Evolutionary conservation across 2,113 vertebrate genomes (phyloP).

Genomic region (Lophotis ruficrista): DNA sequence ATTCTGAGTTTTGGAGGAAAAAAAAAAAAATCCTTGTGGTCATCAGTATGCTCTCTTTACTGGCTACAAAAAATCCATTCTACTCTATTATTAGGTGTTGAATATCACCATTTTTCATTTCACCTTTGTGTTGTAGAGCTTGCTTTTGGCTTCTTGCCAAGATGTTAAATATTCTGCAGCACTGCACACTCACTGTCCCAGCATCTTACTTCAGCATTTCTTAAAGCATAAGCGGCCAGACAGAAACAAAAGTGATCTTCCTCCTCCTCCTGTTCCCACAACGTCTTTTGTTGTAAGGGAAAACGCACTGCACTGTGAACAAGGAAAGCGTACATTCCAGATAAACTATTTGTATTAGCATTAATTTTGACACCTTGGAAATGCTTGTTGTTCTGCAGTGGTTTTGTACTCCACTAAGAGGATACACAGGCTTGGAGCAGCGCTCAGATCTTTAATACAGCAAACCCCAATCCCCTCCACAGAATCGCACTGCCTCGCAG

Average conservation of each 20-base stretch:
- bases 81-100: not conserved
- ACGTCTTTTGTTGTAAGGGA: not conserved
- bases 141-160: not conserved
- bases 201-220: not conserved
- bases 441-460: not conserved
- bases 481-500: not conserved
- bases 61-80: not conserved
- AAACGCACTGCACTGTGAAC: not conserved
- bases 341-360: not conserved
- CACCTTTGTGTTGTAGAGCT: not conserved
- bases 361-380: slow-evolving; percentile 5
- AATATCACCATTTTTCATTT: not conserved
- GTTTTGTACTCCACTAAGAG: not conserved
- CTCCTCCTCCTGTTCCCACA: not conserved
- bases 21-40: not conserved
- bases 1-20: not conserved
- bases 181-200: not conserved
- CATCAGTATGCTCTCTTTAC: not conserved
- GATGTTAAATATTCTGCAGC: not conserved
- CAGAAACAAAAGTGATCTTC: not conserved
- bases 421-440: not conserved
- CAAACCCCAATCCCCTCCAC: slow-evolving; percentile 7
- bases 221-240: not conserved
- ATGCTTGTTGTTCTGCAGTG: not conserved
- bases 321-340: not conserved